Evolutionary conservation across 2,888 invertebrate species (phyloP).

Genomic region (Autographa pulchrina): DNA sequence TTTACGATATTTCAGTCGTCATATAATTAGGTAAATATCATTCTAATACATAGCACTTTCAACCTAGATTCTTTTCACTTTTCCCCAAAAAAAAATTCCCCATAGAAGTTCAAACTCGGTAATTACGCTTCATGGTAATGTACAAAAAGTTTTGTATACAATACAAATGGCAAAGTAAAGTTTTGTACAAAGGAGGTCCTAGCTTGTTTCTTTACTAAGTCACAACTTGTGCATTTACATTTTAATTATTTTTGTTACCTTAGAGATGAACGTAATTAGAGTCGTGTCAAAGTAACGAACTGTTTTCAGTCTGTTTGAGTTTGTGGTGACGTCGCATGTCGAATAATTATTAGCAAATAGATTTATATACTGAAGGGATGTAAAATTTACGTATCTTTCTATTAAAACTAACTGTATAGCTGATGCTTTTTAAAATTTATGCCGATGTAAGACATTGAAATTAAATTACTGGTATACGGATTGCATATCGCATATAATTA

Average conservation of each 20-base stretch:
- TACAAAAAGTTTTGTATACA: slow-evolving; percentile 41
- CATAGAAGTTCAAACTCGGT: slow-evolving; percentile 23
- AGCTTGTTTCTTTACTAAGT: slow-evolving; percentile 37
- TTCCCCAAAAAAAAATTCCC: no score
- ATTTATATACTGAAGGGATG: no score
- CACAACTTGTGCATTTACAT: slow-evolving; percentile 37
- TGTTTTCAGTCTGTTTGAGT: background rate
- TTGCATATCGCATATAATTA: no score
- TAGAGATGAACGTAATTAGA: slow-evolving; percentile 1
- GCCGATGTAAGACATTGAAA: no score
- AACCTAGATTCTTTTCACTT: no score
- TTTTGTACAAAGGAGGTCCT: slow-evolving; percentile 38
- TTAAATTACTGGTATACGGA: no score
- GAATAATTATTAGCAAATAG: background rate
- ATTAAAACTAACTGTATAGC: no score
- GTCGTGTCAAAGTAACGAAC: slow-evolving; percentile 1
- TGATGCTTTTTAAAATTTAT: no score
- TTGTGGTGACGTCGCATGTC: background rate
- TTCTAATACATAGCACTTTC: no score
- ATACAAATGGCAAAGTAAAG: slow-evolving; percentile 17
- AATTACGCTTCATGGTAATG: slow-evolving; percentile 43
- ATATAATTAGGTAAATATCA: no score
- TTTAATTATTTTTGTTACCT: slow-evolving; percentile 38
- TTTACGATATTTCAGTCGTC: no score
- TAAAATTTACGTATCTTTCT: no score